These are phyloP conservation scores for Heliconius nattereri DNA, from an alignment of 1,140 invertebrate species.

Conservation along the genomic window DNA sequence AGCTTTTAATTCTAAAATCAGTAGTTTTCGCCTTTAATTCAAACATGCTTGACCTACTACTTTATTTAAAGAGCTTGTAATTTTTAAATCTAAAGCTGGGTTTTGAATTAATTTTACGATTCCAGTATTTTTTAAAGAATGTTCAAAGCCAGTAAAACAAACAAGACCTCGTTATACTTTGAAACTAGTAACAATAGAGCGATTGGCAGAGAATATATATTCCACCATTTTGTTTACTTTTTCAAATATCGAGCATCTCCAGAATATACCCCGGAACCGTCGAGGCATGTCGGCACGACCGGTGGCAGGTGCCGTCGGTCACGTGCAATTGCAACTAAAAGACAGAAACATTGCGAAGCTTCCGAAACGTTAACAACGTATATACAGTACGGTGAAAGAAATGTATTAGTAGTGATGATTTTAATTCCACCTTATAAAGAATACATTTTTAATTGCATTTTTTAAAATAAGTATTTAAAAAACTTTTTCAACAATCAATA, in stretches of 20 bases:
- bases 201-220: conserved; percentile 18
- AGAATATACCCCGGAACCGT: conserved; percentile 41
- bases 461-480: background rate
- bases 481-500: background rate
- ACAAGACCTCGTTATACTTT: conserved; percentile 17
- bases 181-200: conserved; percentile 20
- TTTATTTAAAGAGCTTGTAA: conserved; percentile 21
- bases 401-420: background rate
- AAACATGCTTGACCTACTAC: conserved; percentile 29
- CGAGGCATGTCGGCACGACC: conserved; percentile 57
- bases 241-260: conserved; percentile 23
- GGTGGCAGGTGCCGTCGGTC: conserved; percentile 57
- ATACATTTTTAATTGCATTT: too few relatives aligned
- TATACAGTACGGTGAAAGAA: background rate
- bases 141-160: background rate
- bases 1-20: conserved; percentile 30
- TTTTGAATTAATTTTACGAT: conserved; percentile 17
- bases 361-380: conserved; percentile 15
- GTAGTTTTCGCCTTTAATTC: conserved; percentile 28
- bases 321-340: conserved; percentile 54
- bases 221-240: conserved; percentile 21
- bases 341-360: conserved; percentile 43
- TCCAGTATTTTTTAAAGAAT: background rate
- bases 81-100: conserved; percentile 14
- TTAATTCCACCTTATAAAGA: background rate